These are phyloP conservation scores for Chascanopsetta lugubris DNA, from an alignment of 2,113 vertebrate genomes.

Conservation along the genomic window DNA sequence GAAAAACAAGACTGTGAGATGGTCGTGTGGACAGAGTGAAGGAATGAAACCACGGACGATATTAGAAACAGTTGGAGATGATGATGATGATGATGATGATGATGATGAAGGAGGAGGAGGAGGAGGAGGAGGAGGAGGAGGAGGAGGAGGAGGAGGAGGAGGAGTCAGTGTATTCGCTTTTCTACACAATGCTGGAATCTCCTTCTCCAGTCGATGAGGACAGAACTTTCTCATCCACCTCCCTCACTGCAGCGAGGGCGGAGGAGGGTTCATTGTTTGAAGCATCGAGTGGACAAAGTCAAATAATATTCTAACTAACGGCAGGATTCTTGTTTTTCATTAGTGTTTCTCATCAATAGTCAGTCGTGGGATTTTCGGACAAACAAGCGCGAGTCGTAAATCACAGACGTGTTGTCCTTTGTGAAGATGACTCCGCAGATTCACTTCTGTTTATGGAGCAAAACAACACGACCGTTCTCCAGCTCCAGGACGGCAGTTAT, in stretches of 20 bases:
- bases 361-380: neutral
- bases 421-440: neutral
- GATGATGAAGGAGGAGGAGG: constrained; percentile 17
- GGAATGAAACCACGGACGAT: constrained; percentile 53
- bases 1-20: constrained; percentile 32
- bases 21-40: constrained; percentile 52
- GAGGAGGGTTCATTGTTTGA: neutral
- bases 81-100: constrained; percentile 16
- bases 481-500: too few relatives aligned
- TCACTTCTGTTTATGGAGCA: neutral
- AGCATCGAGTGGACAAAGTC: constrained; percentile 4
- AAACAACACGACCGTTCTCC: too few relatives aligned
- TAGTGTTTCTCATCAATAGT: neutral
- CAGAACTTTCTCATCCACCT: neutral
- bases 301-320: neutral
- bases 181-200: constrained; percentile 7
- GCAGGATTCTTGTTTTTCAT: neutral
- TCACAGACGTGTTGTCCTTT: neutral
- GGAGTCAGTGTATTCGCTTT: constrained; percentile 21
- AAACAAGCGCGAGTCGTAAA: neutral
- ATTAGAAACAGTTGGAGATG: constrained; percentile 52
- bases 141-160: constrained; percentile 18
- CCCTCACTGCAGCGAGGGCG: neutral
- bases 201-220: neutral
- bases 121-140: constrained; percentile 15